Base-by-base conservation (phyloP, 2,888 invertebrate species). In the Drosophila multiciliata region DNA sequence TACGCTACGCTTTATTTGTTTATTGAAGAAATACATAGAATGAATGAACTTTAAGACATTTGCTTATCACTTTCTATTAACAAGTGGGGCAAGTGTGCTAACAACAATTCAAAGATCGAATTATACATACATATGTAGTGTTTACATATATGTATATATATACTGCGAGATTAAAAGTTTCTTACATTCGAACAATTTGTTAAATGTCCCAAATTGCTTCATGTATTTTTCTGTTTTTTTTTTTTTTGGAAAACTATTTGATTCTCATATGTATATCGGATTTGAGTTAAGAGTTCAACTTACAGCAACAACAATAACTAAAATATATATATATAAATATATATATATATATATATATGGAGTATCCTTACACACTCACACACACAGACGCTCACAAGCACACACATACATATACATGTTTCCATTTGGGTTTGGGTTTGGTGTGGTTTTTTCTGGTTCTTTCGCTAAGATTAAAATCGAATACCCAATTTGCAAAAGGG, bases 391-490 rank as follows among this genome's bases (percentile, higher is more conserved):
- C 48, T 17, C 23, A 23, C 29, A 53, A 12, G 36, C 67, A 66
- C 58, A 57, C 40, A 35, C 57, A 32, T 32, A 23, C 42, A 45
- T 40, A 57, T 35, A 50, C 48, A 49, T 20, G n/a, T n/a, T 66
- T 53, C 26, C 15, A 15, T 32, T 58, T 48, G 29, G 29, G 29
- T 42, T 66, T 42, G 42, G 3, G 7, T 49, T 26, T 49, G 23
- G 15, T n/a, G 59, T 62, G 71, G 58, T 64, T 76, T 77, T 49
- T 66, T 61, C 57, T 65, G 65, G 72, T 73, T 59, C 64, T 58
- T 82, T 64, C 53, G 63, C 70, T 89, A 82, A 54, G 71, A 82
- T 73, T 84, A 86, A 86, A 86, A 87, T 84, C 68, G 68, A 38
- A 38, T 26, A 55, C 7, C 35, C 53, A 29, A 29, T 23, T 35